Base-by-base conservation (phyloP, 2,113 vertebrate species). In the Oreochromis niloticus region DNA sequence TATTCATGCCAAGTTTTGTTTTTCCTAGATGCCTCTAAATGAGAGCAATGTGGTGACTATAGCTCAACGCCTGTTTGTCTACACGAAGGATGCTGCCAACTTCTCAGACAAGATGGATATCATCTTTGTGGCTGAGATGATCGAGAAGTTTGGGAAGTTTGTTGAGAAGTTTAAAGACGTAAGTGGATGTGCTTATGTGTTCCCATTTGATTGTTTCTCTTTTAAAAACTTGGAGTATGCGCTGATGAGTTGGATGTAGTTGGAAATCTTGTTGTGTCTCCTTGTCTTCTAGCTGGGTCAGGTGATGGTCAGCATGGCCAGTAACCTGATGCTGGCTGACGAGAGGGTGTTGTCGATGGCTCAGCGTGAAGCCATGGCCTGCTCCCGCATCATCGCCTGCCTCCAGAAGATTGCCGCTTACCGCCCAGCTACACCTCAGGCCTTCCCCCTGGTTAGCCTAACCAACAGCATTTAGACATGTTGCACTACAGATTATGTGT, bases 31-130 rank as follows among this genome's bases (percentile, higher is more conserved):
- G 98, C 97, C 98, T 3, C 96, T 99, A 86, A 99, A 99, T 85
- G 97, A 99, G 66, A 99, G 97, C 78, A 99, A 98, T 5, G 98
- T 98, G 2, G 97, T 98, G 57, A 97, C 97, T 55, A 97, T 97
- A 39, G 98, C 98, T 6, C 97, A 96, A 3, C 98, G 98, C 34
- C 96, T 99, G 46, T 91, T 99, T 92, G 97, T 98, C 63, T 99
- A 97, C 89, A 99, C 98, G 0, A 97, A 97, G 68, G 98, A 99
- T 85, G 98, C 99, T 0, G 97, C 97, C 90, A 99, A 98, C 94
- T 99, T 99, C 94, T 98, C 99, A 6, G 98, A 99, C 96, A 99
- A 99, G 96, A 98, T 99, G 98, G 98, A 99, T 91, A 97, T 99
- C 24, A 97, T 99, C 94, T 99, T 99, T 87, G 98, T 99, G 88